Evolutionary conservation across 2,113 vertebrate genomes (phyloP).

Genomic region (Anolis sagrei): DNA sequence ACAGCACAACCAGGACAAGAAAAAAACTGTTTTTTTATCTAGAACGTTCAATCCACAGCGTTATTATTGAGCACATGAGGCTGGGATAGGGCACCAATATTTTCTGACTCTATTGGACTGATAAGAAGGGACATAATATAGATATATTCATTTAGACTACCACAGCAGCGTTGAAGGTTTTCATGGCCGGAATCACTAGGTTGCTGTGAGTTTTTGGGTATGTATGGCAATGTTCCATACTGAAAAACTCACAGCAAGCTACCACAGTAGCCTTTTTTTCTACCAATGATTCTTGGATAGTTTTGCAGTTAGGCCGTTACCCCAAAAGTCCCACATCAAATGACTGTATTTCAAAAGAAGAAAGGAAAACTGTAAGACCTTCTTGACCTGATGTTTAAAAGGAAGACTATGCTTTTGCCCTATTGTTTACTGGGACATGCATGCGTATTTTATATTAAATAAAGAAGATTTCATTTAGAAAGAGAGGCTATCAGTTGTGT

Average conservation of each 20-base stretch:
- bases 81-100: not conserved
- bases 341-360: not conserved
- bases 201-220: too few relatives aligned
- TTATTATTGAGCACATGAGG: not conserved
- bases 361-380: not conserved
- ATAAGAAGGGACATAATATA: not conserved
- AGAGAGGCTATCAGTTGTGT: not conserved
- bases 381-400: not conserved
- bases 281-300: not conserved
- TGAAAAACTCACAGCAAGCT: too few relatives aligned
- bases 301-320: not conserved
- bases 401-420: not conserved
- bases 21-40: not conserved
- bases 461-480: not conserved
- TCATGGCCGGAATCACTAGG: too few relatives aligned
- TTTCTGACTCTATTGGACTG: not conserved
- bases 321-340: not conserved
- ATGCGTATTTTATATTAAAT: not conserved
- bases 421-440: not conserved
- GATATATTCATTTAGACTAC: too few relatives aligned
- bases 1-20: too few relatives aligned
- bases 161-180: too few relatives aligned
- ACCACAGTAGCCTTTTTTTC: too few relatives aligned
- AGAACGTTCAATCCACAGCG: not conserved
- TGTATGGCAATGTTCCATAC: too few relatives aligned